Evolutionary conservation across 2,797 vertebrate species (phyloP).

Genomic region (Ctenopoma multispine): DNA sequence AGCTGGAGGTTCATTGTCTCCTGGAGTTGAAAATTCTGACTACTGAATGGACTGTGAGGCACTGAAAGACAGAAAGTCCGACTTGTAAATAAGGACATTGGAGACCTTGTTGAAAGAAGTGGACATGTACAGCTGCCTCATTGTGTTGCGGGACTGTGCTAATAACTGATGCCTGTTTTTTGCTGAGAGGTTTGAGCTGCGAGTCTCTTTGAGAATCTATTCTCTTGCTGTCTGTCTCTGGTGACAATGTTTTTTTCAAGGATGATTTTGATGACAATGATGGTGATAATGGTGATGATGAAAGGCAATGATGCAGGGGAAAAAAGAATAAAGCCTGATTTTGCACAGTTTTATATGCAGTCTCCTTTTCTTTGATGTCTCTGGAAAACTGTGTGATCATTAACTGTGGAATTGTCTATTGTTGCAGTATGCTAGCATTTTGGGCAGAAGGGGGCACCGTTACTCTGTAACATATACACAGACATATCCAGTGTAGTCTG

Average conservation of each 20-base stretch:
- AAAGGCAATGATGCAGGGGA: constrained; percentile 56
- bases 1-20: constrained; percentile 53
- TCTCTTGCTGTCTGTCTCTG: constrained; percentile 60
- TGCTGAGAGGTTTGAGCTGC: constrained; percentile 47
- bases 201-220: constrained; percentile 58
- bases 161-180: constrained; percentile 62
- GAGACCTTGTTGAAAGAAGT: constrained; percentile 50
- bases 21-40: constrained; percentile 47
- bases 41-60: constrained; percentile 51
- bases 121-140: constrained; percentile 56
- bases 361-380: constrained; percentile 57
- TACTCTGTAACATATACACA: constrained; percentile 42
- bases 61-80: constrained; percentile 23
- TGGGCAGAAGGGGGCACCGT: constrained; percentile 72
- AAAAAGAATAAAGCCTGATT: constrained; percentile 84
- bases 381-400: constrained; percentile 22
- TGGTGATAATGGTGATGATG: constrained; percentile 63
- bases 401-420: constrained; percentile 2
- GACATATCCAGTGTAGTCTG: background rate
- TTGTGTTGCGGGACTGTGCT: constrained; percentile 48
- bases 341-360: constrained; percentile 85
- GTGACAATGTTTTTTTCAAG: constrained; percentile 68
- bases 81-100: constrained; percentile 69
- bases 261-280: constrained; percentile 64
- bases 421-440: constrained; percentile 11